Percentiles rank a stretch among this genome's conserved stretches.
Evolutionary conservation across 2,888 invertebrate species (phyloP).

Genomic region (Reticulitermes lucifugus): DNA sequence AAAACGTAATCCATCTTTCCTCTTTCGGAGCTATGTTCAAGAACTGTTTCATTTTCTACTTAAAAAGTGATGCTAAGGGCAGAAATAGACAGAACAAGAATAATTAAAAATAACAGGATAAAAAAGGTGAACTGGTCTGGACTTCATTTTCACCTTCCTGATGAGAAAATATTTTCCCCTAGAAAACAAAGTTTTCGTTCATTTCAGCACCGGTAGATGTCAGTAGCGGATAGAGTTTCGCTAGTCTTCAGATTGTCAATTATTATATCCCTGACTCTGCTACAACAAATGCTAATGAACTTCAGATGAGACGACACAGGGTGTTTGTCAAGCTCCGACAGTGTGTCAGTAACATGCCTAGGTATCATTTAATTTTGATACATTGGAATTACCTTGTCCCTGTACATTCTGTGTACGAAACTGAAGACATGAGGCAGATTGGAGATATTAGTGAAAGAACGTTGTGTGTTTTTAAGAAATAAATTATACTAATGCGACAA

Average conservation of each 20-base stretch:
- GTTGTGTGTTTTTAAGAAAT: too few species aligned
- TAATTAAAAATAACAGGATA: conserved; percentile 40
- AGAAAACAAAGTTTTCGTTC: conserved; percentile 49
- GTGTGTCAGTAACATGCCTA: too few species aligned
- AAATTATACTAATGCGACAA: too few species aligned
- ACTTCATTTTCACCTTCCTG: conserved; percentile 50
- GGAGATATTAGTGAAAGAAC: too few species aligned
- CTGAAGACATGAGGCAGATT: too few species aligned
- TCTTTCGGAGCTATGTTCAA: too few species aligned
- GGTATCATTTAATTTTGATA: too few species aligned
- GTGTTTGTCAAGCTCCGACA: not conserved
- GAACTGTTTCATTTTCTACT: too few species aligned
- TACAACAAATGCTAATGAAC: conserved; percentile 50
- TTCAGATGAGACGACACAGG: conserved; percentile 48
- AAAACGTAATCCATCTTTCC: too few species aligned
- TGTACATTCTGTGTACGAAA: too few species aligned
- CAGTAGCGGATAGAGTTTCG: conserved; percentile 25
- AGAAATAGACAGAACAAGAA: conserved; percentile 38
- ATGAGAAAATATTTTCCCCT: conserved; percentile 47
- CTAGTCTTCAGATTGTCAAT: conserved; percentile 49
- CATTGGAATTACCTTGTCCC: too few species aligned
- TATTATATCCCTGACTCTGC: conserved; percentile 41
- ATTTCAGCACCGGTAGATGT: conserved; percentile 45
- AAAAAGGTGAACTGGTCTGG: conserved; percentile 37
- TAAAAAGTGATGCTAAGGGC: not conserved